Evolutionary conservation across 2,797 vertebrate genomes (phyloP), one percentile per base, ranked within the genome.

Genomic region (Siniperca obscura): DNA sequence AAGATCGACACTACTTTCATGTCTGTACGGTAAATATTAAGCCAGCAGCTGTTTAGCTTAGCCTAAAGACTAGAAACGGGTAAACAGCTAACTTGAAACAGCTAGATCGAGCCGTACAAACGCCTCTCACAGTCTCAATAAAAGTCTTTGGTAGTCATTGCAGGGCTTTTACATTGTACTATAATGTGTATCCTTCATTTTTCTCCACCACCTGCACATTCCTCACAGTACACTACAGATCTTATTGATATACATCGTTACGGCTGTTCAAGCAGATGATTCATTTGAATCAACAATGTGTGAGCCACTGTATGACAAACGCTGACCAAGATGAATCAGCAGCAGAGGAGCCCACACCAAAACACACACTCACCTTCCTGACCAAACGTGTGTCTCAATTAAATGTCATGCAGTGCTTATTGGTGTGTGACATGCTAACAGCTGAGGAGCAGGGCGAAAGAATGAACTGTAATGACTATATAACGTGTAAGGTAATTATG

Each of bases 211-310:
- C 16, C 25, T 17, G 16, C 25, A 34, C 76, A 36, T 56, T 70
- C 40, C 14, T 78, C 62, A 38, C 6, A 36, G 46, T 25, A 57
- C 30, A 30, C 50, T 38, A 16, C 27, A 76, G 74, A 86, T 85
- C 69, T 66, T 66, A n/a, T 59, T 64, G 52, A 69, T 84, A 67
- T 56, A 59, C 64, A 74, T 59, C 61, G 74, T 70, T 60, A n/a
- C 76, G 11, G 44, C 65, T 88, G 79, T 62, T 89, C 88, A 91
- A 94, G 93, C 90, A 89, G 75, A 80, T 93, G 92, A 94, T 81
- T 93, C 85, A 93, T 83, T 56, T 81, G 74, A 91, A 57, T 87
- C 70, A 93, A 92, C 86, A 90, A 10, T 19, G 52, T 79, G 62
- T 50, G 61, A 88, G 75, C 56, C 50, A 42, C 85, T 50, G 75